Conservation (phyloP, 2,888 invertebrate species). For the Myathropa florea region DNA sequence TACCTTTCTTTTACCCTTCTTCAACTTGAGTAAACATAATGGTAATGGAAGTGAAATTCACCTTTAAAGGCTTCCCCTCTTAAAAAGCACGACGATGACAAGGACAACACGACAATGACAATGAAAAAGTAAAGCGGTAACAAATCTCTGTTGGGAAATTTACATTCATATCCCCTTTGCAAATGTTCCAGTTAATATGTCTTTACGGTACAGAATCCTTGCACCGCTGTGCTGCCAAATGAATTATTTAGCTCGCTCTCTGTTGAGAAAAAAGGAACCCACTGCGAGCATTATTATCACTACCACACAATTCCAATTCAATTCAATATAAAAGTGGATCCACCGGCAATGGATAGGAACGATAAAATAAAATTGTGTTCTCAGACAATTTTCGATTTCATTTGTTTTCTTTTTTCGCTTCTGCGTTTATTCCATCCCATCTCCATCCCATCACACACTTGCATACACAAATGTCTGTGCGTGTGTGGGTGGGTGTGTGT, state of each 20-base stretch:
- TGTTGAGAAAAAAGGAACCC: neutral
- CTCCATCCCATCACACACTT: neutral
- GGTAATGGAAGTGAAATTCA: conserved; percentile 45
- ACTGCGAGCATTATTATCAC: conserved; percentile 59
- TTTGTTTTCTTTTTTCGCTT: conserved; percentile 23
- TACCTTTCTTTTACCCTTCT: conserved; percentile 34
- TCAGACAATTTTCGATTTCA: conserved; percentile 61
- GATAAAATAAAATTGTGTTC: conserved; percentile 60
- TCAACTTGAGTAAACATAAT: conserved; percentile 38
- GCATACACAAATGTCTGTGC: neutral
- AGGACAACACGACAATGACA: conserved; percentile 23
- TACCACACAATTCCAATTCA: conserved; percentile 64
- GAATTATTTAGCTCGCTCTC: conserved; percentile 56
- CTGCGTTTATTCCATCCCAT: neutral
- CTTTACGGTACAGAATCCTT: conserved; percentile 43
- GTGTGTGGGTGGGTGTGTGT: neutral
- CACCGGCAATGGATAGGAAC: conserved; percentile 21
- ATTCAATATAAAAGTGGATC: conserved; percentile 45
- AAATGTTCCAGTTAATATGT: conserved; percentile 29
- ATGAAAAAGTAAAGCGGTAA: conserved; percentile 25
- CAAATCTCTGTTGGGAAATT: conserved; percentile 63
- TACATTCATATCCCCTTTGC: conserved; percentile 19
- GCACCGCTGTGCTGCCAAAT: conserved; percentile 56
- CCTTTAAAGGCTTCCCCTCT: conserved; percentile 13
- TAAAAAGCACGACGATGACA: conserved; percentile 38